Percentiles rank a stretch among this genome's conserved stretches.
phyloP scores from a whole-genome alignment of 2,888 invertebrate species.

The Acanthoscelides obtectus region DNA sequence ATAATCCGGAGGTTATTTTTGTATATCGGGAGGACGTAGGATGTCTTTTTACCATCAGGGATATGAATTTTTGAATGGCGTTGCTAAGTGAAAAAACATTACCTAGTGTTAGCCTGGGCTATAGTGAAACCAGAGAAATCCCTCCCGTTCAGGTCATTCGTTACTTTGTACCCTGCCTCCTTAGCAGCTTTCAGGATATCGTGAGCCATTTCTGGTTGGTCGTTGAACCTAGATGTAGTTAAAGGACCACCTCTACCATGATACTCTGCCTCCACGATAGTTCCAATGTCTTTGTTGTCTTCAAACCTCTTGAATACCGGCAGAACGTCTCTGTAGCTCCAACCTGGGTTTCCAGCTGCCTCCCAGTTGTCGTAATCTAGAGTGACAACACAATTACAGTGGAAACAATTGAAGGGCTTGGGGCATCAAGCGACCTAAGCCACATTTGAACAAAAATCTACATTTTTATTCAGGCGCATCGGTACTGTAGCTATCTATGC shows the following conservation, averaged over 20 bases:
- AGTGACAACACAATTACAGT: not conserved
- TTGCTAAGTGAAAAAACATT: not conserved
- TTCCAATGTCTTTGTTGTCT: conserved; percentile 60
- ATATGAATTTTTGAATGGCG: no score
- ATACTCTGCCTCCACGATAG: conserved; percentile 55
- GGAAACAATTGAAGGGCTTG: no score
- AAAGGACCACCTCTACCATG: conserved; percentile 60
- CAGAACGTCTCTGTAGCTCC: conserved; percentile 73
- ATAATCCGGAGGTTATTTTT: no score
- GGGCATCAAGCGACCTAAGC: no score
- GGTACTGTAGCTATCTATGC: no score
- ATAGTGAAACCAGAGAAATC: conserved; percentile 60
- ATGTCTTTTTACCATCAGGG: no score
- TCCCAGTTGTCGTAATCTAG: conserved; percentile 73
- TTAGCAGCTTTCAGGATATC: conserved; percentile 59
- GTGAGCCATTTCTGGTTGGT: conserved; percentile 58
- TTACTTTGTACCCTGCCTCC: conserved; percentile 59
- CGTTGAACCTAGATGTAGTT: conserved; percentile 60
- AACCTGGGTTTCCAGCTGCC: conserved; percentile 65
- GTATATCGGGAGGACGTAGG: no score
- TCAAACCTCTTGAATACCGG: conserved; percentile 69
- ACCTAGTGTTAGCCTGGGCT: conserved; percentile 61
- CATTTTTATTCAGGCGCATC: no score
- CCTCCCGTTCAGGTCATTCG: conserved; percentile 61
- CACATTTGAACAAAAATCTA: no score